Conservation (phyloP, 2,113 vertebrate genomes). For the Ondatra zibethicus region DNA sequence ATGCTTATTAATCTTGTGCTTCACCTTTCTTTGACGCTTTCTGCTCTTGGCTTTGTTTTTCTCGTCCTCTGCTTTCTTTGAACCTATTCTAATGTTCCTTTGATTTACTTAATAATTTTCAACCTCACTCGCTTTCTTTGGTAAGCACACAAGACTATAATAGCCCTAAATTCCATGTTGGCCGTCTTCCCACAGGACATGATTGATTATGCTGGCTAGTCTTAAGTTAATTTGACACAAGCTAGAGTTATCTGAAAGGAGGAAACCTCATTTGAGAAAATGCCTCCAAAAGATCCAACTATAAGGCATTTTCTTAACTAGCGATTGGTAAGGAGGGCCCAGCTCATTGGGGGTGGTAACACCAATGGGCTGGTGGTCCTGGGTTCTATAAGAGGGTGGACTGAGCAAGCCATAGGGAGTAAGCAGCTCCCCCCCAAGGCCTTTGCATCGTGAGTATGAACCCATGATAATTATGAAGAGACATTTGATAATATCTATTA, state of each 20-base stretch:
- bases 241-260: neutral
- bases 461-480: neutral
- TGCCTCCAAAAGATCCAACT: neutral
- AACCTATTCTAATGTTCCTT: conserved; percentile 17
- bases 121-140: conserved; percentile 41
- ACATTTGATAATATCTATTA: neutral
- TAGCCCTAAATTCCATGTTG: neutral
- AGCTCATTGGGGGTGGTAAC: neutral
- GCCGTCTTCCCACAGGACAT: neutral
- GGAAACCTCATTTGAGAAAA: neutral
- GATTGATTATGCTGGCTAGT: neutral
- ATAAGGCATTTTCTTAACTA: neutral
- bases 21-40: conserved; percentile 34
- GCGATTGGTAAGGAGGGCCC: neutral
- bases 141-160: neutral
- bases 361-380: neutral
- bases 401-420: neutral
- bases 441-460: neutral
- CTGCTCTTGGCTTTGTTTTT: neutral
- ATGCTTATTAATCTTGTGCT: neutral
- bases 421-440: neutral
- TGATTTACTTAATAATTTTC: neutral
- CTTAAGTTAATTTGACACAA: neutral
- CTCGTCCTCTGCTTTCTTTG: neutral
- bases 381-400: neutral